Evolutionary conservation across 2,797 vertebrate genomes (phyloP), one percentile per base, ranked within the genome.

Genomic region (Erethizon dorsatum): DNA sequence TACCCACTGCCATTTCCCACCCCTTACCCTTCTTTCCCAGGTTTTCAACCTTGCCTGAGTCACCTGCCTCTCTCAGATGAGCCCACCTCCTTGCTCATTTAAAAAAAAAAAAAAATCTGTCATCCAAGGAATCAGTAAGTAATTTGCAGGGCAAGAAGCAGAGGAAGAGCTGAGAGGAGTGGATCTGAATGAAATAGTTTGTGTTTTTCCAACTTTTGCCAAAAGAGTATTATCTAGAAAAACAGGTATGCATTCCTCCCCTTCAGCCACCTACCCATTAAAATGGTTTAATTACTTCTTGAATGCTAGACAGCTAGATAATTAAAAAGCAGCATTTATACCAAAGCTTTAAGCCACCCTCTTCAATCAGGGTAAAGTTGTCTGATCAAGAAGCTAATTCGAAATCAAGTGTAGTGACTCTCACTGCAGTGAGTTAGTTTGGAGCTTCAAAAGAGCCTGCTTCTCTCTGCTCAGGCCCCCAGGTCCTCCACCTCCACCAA

Each of bases 41-140:
- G 96, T 98, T 95, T 45, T 0, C 96, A 89, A 89, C 71, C 90
- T 94, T 97, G 88, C 94, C 96, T 63, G 91, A 61, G 86, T 93
- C 52, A 77, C 84, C 57, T 57, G 14, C 77, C 31, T 14, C 18
- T 79, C 77, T 65, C 67, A 57, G 26, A 71, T 20, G n/a, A 95
- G 11, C 75, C 45, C 17, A 37, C 45, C 52, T 65, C 41, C 37
- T 65, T n/a, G 11, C 50, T 20, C 63, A 17, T 17, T 79, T 85
- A 33, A 59, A 83, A 56, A 91, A 47, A 17, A 10, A 97, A 98
- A 17, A 10, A 97, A 98, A 95, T 97, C 97, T 88, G 7, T 96
- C 98, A 95, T 97, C 96, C 98, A 94, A 90, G 93, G 95, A 99
- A 99, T 99, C 99, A 96, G 98, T 99, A 99, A 98, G 98, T 98